A percentile compares a stretch with the other conserved stretches of the same genome.
Conservation (phyloP, 2,797 vertebrate genomes). For the Iguana delicatissima region DNA sequence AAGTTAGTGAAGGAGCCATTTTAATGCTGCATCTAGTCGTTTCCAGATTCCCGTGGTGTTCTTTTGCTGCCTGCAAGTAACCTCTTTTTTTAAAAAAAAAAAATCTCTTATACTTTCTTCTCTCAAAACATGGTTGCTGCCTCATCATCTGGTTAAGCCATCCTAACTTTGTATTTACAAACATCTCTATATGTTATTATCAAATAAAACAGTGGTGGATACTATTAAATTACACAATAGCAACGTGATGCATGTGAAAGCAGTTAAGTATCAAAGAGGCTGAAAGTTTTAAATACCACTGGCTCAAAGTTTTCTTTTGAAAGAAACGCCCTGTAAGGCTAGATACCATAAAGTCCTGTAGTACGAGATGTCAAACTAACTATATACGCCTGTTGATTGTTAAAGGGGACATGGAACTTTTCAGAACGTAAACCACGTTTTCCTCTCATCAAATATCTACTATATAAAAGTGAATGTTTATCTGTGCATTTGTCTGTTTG, state of each 20-base stretch:
- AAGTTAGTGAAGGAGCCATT: not conserved
- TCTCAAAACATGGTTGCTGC: constrained; percentile 34
- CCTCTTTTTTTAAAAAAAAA: too few relatives aligned
- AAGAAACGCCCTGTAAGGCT: too few relatives aligned
- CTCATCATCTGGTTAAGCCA: constrained; percentile 30
- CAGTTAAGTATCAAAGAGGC: not conserved
- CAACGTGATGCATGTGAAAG: rapidly evolving
- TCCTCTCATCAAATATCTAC: too few relatives aligned
- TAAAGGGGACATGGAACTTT: too few relatives aligned
- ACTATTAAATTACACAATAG: not conserved
- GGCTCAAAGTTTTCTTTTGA: not conserved
- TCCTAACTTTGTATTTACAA: constrained; percentile 29
- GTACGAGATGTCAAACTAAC: not conserved
- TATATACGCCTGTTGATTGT: too few relatives aligned
- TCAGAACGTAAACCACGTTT: too few relatives aligned
- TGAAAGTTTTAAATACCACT: not conserved
- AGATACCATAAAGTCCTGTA: not conserved
- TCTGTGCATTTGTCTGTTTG: too few relatives aligned
- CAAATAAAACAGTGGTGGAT: constrained; percentile 32
- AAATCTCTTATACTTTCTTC: constrained; percentile 10
- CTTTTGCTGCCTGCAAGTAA: constrained; percentile 10
- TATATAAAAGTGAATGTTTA: too few relatives aligned
- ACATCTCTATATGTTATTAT: constrained; percentile 22
- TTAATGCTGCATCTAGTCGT: not conserved
- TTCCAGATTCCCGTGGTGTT: not conserved